Evolutionary conservation across 2,888 invertebrate species (phyloP).

Genomic region (Mactromeris polynyma): DNA sequence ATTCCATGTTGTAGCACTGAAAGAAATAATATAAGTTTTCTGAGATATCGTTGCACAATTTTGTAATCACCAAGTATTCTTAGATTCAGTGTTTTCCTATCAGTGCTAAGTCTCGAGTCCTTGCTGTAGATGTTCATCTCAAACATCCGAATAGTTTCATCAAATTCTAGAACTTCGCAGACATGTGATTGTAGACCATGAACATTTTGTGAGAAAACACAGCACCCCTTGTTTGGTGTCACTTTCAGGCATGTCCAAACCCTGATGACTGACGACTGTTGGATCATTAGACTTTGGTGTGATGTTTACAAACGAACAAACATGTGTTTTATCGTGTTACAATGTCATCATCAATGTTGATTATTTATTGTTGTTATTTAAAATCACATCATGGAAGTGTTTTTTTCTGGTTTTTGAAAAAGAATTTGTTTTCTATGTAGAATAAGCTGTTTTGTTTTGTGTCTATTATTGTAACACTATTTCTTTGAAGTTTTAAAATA

Average conservation of each 20-base stretch:
- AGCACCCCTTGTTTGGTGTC: too few relatives aligned
- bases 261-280: too few relatives aligned
- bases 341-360: background rate
- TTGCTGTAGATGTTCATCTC: background rate
- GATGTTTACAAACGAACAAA: background rate
- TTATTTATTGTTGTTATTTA: background rate
- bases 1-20: background rate
- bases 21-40: background rate
- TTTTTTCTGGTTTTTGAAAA: background rate
- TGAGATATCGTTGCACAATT: background rate
- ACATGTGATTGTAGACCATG: too few relatives aligned
- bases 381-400: background rate
- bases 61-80: background rate
- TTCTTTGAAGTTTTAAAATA: conserved; percentile 23
- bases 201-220: too few relatives aligned
- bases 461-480: conserved; percentile 18
- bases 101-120: background rate
- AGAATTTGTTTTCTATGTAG: background rate
- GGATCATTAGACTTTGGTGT: too few relatives aligned
- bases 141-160: too few relatives aligned
- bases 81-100: background rate
- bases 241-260: too few relatives aligned
- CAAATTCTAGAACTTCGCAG: too few relatives aligned
- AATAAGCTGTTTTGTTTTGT: background rate
- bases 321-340: background rate